Base-by-base conservation (phyloP, 2,888 invertebrate species). In the Tineola bisselliella region DNA sequence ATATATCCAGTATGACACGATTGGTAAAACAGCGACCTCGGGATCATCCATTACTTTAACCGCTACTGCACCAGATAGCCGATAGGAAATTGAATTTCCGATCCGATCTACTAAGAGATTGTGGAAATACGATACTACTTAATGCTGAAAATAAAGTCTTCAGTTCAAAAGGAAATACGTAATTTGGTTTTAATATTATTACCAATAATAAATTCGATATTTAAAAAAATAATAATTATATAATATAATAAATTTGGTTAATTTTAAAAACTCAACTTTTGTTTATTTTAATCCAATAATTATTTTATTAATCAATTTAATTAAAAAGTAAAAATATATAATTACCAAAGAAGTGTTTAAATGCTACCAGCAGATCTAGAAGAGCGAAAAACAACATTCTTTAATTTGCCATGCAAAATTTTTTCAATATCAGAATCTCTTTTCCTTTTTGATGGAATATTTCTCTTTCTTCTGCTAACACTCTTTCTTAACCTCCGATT, bases 1-100 rank as follows among this genome's bases (percentile, higher is more conserved):
- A 43, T 44, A n/a, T 52, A 52, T 4, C 52, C 52, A 52, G 52
- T 17, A 52, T 52, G 18, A 52, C 10, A 6, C 25, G 25, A 25
- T 25, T 25, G 52, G 52, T 52, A 71, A 72, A 75, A 74, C 72
- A 72, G 69, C 68, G 69, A 68, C 69, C 69, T 66, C 68, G 71
- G 69, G 68, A 67, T 74, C 74, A 75, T 77, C 75, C 72, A 76
- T 75, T 76, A 76, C 74, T 67, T 67, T 69, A 67, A 71, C 68
- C 72, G 69, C 70, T 68, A 68, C 25, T 75, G 73, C 73, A 75
- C 69, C 72, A 67, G 74, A 69, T 75, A 73, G 72, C 77, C 79
- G 76, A 79, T 82, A 77, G 79, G 78, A 82, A 83, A 84, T 83
- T 83, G 77, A 82, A 84, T 83, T 81, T 81, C 83, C 83, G 79